Conservation (phyloP, 2,113 vertebrate genomes). For the Megaceryle maxima region DNA sequence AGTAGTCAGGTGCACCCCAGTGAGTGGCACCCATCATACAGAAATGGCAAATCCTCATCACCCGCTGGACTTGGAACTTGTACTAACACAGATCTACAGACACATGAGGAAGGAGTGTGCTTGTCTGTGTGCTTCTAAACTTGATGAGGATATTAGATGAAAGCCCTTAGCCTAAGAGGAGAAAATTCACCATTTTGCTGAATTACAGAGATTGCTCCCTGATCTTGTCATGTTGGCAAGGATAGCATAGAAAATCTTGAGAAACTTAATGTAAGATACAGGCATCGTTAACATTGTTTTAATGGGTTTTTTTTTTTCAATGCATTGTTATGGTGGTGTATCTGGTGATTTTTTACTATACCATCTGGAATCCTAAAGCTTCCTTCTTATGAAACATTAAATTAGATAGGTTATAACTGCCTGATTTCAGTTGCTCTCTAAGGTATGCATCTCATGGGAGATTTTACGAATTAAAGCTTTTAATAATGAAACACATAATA, state of each 20-base stretch:
- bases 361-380: slow-evolving; percentile 35
- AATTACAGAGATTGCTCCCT: background rate
- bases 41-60: background rate
- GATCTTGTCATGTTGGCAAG: background rate
- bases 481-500: slow-evolving; percentile 52
- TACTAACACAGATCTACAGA: background rate
- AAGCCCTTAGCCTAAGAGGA: background rate
- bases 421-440: slow-evolving; percentile 29
- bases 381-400: slow-evolving; percentile 14
- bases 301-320: background rate
- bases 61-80: background rate
- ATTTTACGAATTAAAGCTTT: background rate
- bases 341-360: slow-evolving; percentile 24
- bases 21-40: background rate
- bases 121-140: background rate
- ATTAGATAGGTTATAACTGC: slow-evolving; percentile 33
- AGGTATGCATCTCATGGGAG: slow-evolving; percentile 5
- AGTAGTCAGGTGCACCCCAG: background rate
- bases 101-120: background rate
- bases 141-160: background rate
- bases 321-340: background rate
- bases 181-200: background rate
- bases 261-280: background rate
- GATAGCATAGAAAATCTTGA: background rate
- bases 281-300: background rate